Conservation (phyloP, 2,888 invertebrate genomes). For the Himalopsyche anomala region DNA sequence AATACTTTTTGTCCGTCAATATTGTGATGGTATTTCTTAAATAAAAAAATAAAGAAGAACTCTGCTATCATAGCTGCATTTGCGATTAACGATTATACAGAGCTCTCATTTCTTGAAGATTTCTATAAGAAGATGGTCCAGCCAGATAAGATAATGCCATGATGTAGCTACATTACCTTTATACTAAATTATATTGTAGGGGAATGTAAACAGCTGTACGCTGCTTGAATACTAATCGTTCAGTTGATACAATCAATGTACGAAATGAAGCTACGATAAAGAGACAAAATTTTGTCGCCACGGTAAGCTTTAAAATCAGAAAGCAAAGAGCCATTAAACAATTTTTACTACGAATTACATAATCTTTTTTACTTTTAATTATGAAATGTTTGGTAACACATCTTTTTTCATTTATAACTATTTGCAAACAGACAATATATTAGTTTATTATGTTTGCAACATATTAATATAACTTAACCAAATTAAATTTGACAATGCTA, state of each 20-base stretch:
- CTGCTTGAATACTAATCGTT: slow-evolving; percentile 52
- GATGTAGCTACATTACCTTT: slow-evolving; percentile 6
- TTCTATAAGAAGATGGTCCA: slow-evolving; percentile 36
- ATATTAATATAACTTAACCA: no score
- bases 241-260: neutral
- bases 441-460: no score
- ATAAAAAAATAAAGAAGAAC: no score
- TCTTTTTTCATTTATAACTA: no score
- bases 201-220: slow-evolving; percentile 60
- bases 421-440: no score
- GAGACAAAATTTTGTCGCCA: slow-evolving; percentile 4
- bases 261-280: neutral
- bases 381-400: no score
- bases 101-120: slow-evolving; percentile 31
- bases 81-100: neutral
- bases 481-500: no score
- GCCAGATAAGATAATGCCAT: slow-evolving; percentile 43
- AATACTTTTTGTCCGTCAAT: no score
- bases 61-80: neutral
- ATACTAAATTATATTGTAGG: slow-evolving; percentile 40
- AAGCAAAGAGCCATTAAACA: no score
- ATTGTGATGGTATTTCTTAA: no score
- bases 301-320: neutral
- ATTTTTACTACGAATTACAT: no score
- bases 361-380: no score